A percentile compares a stretch with the other conserved stretches of the same genome.
Evolutionary conservation across 2,797 vertebrate genomes (phyloP).

Genomic region (Gallirallus australis): DNA sequence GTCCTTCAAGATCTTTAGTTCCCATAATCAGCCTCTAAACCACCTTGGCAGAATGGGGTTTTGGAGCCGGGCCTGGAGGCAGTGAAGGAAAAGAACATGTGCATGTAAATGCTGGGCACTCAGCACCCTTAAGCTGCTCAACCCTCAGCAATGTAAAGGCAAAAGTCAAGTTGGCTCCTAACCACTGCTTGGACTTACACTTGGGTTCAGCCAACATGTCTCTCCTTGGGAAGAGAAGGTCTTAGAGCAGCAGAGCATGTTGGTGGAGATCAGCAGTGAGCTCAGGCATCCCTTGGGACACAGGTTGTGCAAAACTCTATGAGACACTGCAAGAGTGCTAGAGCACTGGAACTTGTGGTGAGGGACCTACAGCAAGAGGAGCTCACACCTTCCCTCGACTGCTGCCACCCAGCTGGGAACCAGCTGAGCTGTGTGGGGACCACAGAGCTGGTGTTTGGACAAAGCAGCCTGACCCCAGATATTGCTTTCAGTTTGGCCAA

Average conservation of each 20-base stretch:
- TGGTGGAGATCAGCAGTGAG: neutral
- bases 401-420: rapidly evolving
- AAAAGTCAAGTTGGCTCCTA: neutral
- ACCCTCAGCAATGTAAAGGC: neutral
- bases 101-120: neutral
- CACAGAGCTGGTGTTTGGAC: rapidly evolving
- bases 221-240: neutral
- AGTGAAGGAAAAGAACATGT: neutral
- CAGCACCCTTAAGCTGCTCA: neutral
- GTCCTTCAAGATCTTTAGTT: no score
- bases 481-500: neutral
- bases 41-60: neutral
- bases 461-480: neutral
- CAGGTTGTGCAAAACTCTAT: neutral
- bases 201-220: neutral
- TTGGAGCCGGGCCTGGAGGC: neutral
- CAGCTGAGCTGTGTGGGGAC: neutral
- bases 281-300: neutral
- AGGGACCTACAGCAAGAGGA: neutral
- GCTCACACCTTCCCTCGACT: neutral
- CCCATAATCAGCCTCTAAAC: no score
- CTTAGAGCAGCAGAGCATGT: neutral
- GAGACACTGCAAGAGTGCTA: neutral
- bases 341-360: neutral
- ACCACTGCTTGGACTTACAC: neutral